Base-by-base conservation (phyloP, 2,888 invertebrate species). In the Ashinkailepas kermadecensis region DNA sequence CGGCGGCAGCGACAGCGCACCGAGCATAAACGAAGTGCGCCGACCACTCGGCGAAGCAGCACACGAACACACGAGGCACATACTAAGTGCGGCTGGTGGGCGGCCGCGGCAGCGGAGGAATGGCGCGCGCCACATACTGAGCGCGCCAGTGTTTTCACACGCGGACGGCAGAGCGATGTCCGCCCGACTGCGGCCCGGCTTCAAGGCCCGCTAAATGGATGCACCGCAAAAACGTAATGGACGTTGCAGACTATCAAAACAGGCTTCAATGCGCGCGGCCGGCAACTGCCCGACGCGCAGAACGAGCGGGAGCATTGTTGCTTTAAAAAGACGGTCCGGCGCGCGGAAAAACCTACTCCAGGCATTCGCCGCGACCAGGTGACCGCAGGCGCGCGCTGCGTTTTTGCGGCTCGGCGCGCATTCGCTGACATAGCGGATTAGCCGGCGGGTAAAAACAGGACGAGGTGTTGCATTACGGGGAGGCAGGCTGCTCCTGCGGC, bases 221-320 rank as follows among this genome's bases (percentile, higher is more conserved):
- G 56, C 54, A 13, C 6, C 25, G n/a, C 74, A 74, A 74, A 74
- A 74, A 74, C 74, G 8, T 74, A 74, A 74, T 74, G 74, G 74
- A 74, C 74, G 54, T 56, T 74, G 74, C 74, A 74, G 74, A 56
- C 74, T 74, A 74, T 74, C 74, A 74, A 74, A 74, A 74, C 74
- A 74, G 74, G 56, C 74, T 56, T 74, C 54, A 54, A 54, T 21
- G 21, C 18, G 74, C 74, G 54, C 54, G 21, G 74, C 23, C 21
- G 21, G 23, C 23, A 56, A 56, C 18, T 12, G 21, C 9, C 54
- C 54, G 21, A 3, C 54, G 54, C 74, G 54, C 74, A 21, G 54
- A 56, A 21, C 56, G 67, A 67, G 56, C 23, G 56, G 74, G 74
- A 56, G 74, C 74, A 54, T 74, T 74, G 74, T 74, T 56, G 74